phyloP scores from a whole-genome alignment of 2,888 invertebrate genomes.

The Zaprionus obscuricornis region DNA sequence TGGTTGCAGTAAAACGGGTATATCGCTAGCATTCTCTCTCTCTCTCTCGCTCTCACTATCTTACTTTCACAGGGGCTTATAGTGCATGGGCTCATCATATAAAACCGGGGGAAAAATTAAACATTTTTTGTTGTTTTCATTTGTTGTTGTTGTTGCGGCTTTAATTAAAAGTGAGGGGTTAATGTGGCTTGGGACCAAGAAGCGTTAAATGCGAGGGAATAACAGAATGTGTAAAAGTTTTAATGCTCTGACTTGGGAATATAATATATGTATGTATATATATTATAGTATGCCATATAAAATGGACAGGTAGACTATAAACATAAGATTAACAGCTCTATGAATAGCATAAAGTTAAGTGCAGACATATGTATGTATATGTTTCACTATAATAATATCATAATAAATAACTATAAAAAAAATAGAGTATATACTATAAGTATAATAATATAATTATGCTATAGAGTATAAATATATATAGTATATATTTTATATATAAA shows the following conservation, averaged over 20 bases:
- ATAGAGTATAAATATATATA: too few relatives aligned
- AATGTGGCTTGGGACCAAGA: neutral
- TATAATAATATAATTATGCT: too few relatives aligned
- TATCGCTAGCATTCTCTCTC: neutral
- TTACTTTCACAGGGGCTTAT: neutral
- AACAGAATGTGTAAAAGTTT: constrained; percentile 36
- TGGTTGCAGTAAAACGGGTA: constrained; percentile 60
- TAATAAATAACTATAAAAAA: too few relatives aligned
- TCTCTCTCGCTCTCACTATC: neutral
- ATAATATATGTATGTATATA: neutral
- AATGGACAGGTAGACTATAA: constrained; percentile 24
- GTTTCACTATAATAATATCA: too few relatives aligned
- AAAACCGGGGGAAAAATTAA: constrained; percentile 26
- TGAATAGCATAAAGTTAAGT: neutral
- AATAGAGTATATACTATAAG: too few relatives aligned
- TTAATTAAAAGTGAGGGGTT: constrained; percentile 62
- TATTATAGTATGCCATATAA: constrained; percentile 11
- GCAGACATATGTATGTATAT: neutral
- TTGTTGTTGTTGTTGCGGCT: constrained; percentile 35
- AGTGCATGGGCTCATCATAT: constrained; percentile 35
- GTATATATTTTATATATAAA: too few relatives aligned
- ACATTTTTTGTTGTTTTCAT: constrained; percentile 27
- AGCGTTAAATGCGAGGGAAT: constrained; percentile 14
- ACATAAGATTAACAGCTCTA: constrained; percentile 18
- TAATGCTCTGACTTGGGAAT: constrained; percentile 35